A percentile compares a stretch with the other conserved stretches of the same genome.
phyloP scores from a whole-genome alignment of 2,888 invertebrate genomes.

The Prenolepis imparis region DNA sequence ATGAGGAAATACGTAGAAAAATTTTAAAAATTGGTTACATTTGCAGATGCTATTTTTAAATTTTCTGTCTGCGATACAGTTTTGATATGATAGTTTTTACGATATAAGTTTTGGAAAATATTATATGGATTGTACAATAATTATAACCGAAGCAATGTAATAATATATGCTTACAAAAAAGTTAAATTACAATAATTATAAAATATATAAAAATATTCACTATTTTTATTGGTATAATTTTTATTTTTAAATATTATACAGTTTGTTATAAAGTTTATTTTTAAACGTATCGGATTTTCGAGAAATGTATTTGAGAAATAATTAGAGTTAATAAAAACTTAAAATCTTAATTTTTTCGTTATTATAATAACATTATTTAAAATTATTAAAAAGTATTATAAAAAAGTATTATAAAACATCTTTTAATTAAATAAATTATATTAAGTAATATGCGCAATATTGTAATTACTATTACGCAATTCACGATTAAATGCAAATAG shows the following conservation, averaged over 20 bases:
- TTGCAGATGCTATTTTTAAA: neutral
- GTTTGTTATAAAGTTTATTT: neutral
- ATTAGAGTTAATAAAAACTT: conserved; percentile 18
- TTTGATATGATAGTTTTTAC: neutral
- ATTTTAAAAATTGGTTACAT: neutral
- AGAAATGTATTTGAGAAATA: neutral
- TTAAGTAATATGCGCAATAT: conserved; percentile 41
- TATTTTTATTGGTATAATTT: neutral
- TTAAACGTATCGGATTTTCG: too few relatives aligned
- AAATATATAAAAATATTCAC: neutral
- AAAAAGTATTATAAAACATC: too few relatives aligned
- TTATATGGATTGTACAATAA: neutral
- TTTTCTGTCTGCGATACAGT: neutral
- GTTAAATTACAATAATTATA: conserved; percentile 8
- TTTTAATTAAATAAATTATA: conserved; percentile 25
- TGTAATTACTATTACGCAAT: conserved; percentile 47
- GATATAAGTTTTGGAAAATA: neutral
- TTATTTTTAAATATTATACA: neutral
- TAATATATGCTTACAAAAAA: neutral
- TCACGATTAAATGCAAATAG: conserved; percentile 71
- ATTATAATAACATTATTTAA: neutral
- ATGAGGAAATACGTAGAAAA: neutral
- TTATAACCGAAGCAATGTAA: neutral
- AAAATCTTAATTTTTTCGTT: neutral
- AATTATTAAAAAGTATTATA: neutral